Percentiles rank a stretch among this genome's conserved stretches.
phyloP scores from a whole-genome alignment of 2,888 invertebrate genomes.

The Amaurobius ferox region DNA sequence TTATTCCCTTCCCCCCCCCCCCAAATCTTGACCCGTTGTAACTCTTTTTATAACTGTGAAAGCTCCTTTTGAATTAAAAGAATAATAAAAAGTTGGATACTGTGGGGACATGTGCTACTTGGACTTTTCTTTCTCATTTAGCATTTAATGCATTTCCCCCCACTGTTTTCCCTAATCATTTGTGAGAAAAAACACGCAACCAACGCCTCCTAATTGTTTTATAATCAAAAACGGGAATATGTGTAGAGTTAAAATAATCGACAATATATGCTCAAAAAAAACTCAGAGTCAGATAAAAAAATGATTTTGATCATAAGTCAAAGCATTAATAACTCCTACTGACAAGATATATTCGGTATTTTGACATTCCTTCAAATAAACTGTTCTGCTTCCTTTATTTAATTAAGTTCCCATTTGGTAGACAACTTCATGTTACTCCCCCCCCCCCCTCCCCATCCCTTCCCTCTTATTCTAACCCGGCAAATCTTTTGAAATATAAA shows the following conservation, averaged over 20 bases:
- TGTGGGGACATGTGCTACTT: constrained; percentile 35
- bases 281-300: not conserved
- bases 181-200: constrained; percentile 25
- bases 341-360: constrained; percentile 70
- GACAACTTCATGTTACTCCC: constrained; percentile 43
- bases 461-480: constrained; percentile 4
- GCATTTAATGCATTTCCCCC: constrained; percentile 42
- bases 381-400: constrained; percentile 71
- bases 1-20: constrained; percentile 13
- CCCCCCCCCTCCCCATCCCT: not conserved
- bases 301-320: constrained; percentile 58
- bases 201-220: constrained; percentile 62
- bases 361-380: constrained; percentile 72
- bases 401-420: constrained; percentile 70
- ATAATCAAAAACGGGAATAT: constrained; percentile 48
- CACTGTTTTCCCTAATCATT: constrained; percentile 39
- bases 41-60: constrained; percentile 18
- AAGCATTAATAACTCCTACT: constrained; percentile 70
- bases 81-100: constrained; percentile 50
- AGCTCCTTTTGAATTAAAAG: constrained; percentile 37
- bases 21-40: constrained; percentile 31
- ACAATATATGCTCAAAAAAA: constrained; percentile 13
- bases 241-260: not conserved
- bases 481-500: constrained; percentile 65
- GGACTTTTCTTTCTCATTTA: constrained; percentile 66